Evolutionary conservation across 2,797 vertebrate species (phyloP).

Genomic region (Apodemus agrarius): DNA sequence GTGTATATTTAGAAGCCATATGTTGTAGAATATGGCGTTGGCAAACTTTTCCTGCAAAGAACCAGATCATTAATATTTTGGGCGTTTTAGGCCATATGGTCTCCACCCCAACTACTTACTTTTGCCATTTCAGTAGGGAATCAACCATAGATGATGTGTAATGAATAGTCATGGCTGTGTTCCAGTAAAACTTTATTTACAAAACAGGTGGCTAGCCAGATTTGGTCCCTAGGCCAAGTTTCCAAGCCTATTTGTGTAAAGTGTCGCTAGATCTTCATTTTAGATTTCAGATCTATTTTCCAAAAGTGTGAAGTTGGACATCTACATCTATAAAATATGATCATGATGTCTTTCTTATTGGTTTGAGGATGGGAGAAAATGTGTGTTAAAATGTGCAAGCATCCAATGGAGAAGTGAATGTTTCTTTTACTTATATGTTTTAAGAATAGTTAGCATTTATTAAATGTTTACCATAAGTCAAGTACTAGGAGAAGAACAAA

Average conservation of each 20-base stretch:
- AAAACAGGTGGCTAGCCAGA: background rate
- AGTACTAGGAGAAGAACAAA: background rate
- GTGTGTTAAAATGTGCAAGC: background rate
- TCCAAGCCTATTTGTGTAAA: background rate
- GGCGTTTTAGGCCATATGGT: background rate
- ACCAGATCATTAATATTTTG: slow-evolving; percentile 41
- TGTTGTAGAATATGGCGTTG: background rate
- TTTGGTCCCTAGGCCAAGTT: background rate
- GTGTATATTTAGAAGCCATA: slow-evolving; percentile 11
- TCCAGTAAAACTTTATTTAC: slow-evolving; percentile 54
- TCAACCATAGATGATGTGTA: background rate
- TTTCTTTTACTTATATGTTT: slow-evolving; percentile 7
- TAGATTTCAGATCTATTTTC: background rate
- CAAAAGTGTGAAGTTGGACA: slow-evolving; percentile 19
- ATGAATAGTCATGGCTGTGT: background rate
- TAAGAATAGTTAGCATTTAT: background rate
- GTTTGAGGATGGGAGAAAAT: background rate
- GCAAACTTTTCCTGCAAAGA: slow-evolving; percentile 15
- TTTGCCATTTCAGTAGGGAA: background rate
- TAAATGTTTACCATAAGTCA: background rate
- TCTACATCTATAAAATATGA: background rate
- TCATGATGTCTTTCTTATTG: background rate
- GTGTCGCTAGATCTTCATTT: background rate
- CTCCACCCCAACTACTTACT: background rate
- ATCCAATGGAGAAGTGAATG: background rate